Evolutionary conservation across 2,113 vertebrate genomes (phyloP).

Genomic region (Vicugna pacos): DNA sequence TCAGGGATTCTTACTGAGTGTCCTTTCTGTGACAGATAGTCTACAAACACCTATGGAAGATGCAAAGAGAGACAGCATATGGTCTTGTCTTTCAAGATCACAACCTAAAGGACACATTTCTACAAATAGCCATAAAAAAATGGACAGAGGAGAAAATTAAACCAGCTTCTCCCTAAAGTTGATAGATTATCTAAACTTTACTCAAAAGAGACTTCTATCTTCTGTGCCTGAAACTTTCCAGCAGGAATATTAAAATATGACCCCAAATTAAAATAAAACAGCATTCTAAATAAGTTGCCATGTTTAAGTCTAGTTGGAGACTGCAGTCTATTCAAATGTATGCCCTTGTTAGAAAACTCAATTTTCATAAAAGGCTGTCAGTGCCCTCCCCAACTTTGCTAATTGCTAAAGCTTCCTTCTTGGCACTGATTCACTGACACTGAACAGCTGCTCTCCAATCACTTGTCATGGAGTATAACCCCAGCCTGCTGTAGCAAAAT

Average conservation of each 20-base stretch:
- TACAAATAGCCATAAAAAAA: slow-evolving; percentile 53
- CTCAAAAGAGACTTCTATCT: not conserved
- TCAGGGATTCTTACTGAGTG: slow-evolving; percentile 23
- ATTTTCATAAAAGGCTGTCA: not conserved
- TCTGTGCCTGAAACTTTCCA: not conserved
- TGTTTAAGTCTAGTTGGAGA: not conserved
- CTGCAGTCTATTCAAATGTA: not conserved
- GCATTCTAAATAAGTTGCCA: not conserved
- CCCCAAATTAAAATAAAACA: slow-evolving; percentile 37
- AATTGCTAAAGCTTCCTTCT: not conserved
- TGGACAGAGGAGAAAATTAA: slow-evolving; percentile 18
- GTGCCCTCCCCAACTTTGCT: not conserved
- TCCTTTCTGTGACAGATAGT: not conserved
- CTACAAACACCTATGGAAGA: not conserved
- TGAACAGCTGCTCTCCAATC: not conserved
- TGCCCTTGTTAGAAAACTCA: not conserved
- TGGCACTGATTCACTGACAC: not conserved
- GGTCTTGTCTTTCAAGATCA: slow-evolving; percentile 39
- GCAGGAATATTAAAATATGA: slow-evolving; percentile 10
- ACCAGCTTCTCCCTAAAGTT: not conserved
- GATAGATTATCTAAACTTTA: not conserved
- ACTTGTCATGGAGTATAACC: not conserved
- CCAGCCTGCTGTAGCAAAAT: not conserved
- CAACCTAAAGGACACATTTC: not conserved
- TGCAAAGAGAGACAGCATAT: slow-evolving; percentile 13